Percentiles rank a stretch among this genome's conserved stretches.
These are phyloP conservation scores for Chaetodon trifasciatus DNA, from an alignment of 2,797 vertebrate species.

Conservation along the genomic window DNA sequence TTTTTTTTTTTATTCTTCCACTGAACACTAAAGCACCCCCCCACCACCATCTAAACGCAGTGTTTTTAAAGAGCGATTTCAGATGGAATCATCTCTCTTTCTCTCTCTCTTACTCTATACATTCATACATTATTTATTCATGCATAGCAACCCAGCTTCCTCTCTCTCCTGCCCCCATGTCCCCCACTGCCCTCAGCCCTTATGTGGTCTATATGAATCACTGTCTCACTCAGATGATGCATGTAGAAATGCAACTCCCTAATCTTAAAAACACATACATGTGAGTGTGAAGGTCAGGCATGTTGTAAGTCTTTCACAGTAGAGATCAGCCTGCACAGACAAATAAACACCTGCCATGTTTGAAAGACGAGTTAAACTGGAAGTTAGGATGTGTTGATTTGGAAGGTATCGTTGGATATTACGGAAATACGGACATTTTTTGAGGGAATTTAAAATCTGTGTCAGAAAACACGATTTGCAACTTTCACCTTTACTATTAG, in stretches of 20 bases:
- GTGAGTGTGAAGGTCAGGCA: background rate
- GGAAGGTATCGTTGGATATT: too few species aligned
- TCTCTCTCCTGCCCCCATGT: conserved; percentile 28
- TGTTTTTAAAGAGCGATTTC: background rate
- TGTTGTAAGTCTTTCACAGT: background rate
- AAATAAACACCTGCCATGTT: background rate
- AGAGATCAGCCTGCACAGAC: background rate
- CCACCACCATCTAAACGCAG: background rate
- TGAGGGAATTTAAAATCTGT: background rate
- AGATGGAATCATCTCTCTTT: conserved; percentile 9
- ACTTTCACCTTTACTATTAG: background rate
- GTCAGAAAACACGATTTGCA: background rate
- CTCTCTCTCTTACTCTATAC: conserved; percentile 12
- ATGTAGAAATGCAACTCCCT: background rate
- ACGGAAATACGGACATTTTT: background rate
- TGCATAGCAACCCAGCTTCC: conserved; percentile 50
- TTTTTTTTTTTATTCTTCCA: background rate
- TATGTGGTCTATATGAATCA: conserved; percentile 43
- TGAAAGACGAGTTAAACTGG: background rate
- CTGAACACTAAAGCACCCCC: background rate
- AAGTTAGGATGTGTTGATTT: too few species aligned
- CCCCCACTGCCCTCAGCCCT: conserved; percentile 37
- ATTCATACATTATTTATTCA: conserved; percentile 72
- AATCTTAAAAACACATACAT: background rate
- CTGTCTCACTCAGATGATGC: conserved; percentile 22